phyloP scores from a whole-genome alignment of 2,888 invertebrate genomes.

The Myopa tessellatipennis region DNA sequence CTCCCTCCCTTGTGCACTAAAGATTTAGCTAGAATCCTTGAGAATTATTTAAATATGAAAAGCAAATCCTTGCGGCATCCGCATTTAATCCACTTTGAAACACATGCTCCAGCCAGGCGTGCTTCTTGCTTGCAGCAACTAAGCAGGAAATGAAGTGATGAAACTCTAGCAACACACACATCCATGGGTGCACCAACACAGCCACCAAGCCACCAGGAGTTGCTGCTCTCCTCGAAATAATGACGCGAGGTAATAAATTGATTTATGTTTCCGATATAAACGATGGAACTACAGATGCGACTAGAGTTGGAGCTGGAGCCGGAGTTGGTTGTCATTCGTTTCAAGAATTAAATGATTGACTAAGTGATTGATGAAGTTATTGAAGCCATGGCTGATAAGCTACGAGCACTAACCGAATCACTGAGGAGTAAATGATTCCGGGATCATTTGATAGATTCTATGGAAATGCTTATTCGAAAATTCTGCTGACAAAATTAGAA shows the following conservation, averaged over 20 bases:
- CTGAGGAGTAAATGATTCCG: no score
- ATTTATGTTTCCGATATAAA: constrained; percentile 5
- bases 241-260: constrained; percentile 16
- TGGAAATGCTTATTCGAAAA: no score
- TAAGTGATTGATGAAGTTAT: no score
- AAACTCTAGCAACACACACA: neutral
- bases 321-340: no score
- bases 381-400: no score
- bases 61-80: constrained; percentile 2
- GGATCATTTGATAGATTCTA: no score
- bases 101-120: neutral
- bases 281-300: neutral
- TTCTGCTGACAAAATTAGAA: no score
- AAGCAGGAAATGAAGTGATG: constrained; percentile 25
- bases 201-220: neutral
- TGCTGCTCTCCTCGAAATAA: constrained; percentile 13
- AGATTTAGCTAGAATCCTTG: neutral
- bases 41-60: constrained; percentile 6
- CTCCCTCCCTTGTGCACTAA: neutral
- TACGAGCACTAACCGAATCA: no score
- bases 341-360: no score
- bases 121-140: neutral
- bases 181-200: neutral
- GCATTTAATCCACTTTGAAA: constrained; percentile 16
- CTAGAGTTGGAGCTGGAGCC: neutral